Evolutionary conservation across 2,888 invertebrate genomes (phyloP).

Genomic region (Notodonta ziczac): DNA sequence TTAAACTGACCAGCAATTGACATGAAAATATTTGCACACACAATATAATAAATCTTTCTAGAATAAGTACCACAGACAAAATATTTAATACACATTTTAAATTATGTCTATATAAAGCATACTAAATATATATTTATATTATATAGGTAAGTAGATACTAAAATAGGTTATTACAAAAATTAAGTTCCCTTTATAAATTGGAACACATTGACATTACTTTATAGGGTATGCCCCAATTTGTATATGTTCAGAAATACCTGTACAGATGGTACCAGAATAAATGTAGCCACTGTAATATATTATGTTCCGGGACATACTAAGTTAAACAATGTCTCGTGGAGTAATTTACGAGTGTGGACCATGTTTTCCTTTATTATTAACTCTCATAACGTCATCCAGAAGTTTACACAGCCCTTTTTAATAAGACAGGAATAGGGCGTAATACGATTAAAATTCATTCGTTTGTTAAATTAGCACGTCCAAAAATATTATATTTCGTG

Average conservation of each 20-base stretch:
- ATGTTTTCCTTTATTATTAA: conserved; percentile 49
- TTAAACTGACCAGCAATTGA: too few species aligned
- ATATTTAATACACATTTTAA: too few species aligned
- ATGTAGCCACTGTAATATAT: background rate
- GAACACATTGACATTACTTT: conserved; percentile 38
- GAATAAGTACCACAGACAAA: too few species aligned
- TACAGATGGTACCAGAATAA: background rate
- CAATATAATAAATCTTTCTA: too few species aligned
- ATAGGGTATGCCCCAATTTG: conserved; percentile 31
- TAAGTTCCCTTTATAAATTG: conserved; percentile 23
- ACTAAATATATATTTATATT: too few species aligned
- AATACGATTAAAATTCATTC: conserved; percentile 21
- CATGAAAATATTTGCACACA: too few species aligned
- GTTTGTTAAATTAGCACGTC: too few species aligned
- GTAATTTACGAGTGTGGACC: background rate
- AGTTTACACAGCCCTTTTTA: conserved; percentile 45
- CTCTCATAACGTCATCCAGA: conserved; percentile 39
- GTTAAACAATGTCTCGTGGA: background rate
- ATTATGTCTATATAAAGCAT: too few species aligned
- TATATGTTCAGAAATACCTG: conserved; percentile 24
- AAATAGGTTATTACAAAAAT: too few species aligned
- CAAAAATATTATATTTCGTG: background rate
- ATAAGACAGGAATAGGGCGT: conserved; percentile 19
- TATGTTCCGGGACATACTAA: too few species aligned
- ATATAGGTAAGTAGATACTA: too few species aligned